Evolutionary conservation across 2,797 vertebrate species (phyloP).

Genomic region (Furcifer pardalis): DNA sequence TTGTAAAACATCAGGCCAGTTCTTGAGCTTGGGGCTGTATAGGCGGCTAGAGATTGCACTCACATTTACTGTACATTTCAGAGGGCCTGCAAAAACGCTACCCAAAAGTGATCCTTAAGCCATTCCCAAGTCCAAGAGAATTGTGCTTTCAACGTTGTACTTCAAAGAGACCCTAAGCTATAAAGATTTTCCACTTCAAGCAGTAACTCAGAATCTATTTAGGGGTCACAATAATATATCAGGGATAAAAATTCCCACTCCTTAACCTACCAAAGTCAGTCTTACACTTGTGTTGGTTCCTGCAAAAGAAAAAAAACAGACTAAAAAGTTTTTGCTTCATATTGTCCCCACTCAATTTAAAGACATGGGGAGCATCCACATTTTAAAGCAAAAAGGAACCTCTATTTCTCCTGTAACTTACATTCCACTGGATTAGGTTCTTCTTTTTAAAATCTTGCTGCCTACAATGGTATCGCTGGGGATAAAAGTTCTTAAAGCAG

Average conservation of each 20-base stretch:
- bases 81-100: too few species aligned
- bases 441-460: not conserved
- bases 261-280: not conserved
- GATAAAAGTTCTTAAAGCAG: not conserved
- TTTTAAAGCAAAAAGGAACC: not conserved
- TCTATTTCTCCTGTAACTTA: not conserved
- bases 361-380: not conserved
- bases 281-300: not conserved
- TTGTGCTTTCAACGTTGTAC: not conserved
- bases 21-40: not conserved
- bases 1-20: not conserved
- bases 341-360: not conserved
- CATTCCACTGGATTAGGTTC: not conserved
- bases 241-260: not conserved
- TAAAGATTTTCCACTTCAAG: not conserved
- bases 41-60: too few species aligned
- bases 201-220: not conserved
- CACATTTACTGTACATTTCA: not conserved
- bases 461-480: not conserved
- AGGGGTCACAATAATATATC: not conserved
- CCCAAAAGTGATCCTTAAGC: not conserved
- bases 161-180: not conserved
- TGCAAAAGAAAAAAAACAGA: not conserved
- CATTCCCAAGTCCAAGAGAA: not conserved
- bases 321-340: not conserved